Percentiles rank a stretch among this genome's conserved stretches.
Evolutionary conservation across 2,113 vertebrate genomes (phyloP).

Genomic region (Pao palembangensis): DNA sequence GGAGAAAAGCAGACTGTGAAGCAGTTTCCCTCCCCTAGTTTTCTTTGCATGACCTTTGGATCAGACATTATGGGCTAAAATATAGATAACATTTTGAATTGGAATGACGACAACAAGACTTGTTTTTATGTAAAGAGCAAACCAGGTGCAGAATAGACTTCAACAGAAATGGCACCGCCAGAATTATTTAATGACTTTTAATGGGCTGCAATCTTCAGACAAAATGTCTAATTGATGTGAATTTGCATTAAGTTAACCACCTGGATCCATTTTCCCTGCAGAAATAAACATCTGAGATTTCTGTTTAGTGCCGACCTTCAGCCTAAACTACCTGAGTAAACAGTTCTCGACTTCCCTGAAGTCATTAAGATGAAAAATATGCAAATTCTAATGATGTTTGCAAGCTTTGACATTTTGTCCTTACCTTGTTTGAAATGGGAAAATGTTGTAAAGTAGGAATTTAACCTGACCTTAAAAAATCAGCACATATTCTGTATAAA

Average conservation of each 20-base stretch:
- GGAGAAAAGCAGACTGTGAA: too few relatives aligned
- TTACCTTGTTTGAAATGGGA: too few relatives aligned
- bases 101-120: too few relatives aligned
- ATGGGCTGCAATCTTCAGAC: slow-evolving; percentile 23
- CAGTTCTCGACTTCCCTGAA: background rate
- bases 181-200: slow-evolving; percentile 28
- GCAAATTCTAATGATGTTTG: background rate
- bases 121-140: background rate
- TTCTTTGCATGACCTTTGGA: slow-evolving; percentile 6
- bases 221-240: slow-evolving; percentile 31
- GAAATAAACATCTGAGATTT: slow-evolving; percentile 25
- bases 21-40: too few relatives aligned
- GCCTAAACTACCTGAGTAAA: slow-evolving; percentile 26
- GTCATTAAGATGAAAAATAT: slow-evolving; percentile 3
- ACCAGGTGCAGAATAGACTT: slow-evolving; percentile 26
- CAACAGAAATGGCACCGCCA: slow-evolving; percentile 20
- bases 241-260: slow-evolving; percentile 16
- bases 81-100: too few relatives aligned
- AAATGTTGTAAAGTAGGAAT: too few relatives aligned
- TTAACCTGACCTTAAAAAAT: too few relatives aligned
- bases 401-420: background rate
- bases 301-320: slow-evolving; percentile 14
- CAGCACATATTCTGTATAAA: too few relatives aligned
- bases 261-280: slow-evolving; percentile 33
- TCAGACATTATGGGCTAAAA: background rate